phyloP scores from a whole-genome alignment of 1,140 invertebrate species.

The Teleopsis dalmanni region DNA sequence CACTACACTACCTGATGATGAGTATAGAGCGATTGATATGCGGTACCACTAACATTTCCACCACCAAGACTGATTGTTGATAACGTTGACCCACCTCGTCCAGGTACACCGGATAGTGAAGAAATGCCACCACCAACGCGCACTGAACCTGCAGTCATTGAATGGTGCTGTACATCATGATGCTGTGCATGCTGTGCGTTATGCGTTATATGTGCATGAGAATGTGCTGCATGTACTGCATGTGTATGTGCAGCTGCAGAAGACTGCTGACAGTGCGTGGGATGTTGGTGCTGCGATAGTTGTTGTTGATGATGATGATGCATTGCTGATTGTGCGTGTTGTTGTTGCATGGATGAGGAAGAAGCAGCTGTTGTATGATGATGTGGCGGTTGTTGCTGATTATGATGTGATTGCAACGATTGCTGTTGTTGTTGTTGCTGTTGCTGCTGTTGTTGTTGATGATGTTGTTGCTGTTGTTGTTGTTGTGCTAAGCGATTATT shows the following conservation, averaged over 20 bases:
- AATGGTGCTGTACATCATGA: constrained; percentile 3
- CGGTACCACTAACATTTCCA: constrained; percentile 10
- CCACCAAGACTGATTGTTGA: constrained; percentile 9
- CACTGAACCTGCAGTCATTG: constrained; percentile 3
- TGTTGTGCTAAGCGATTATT: constrained; percentile 9
- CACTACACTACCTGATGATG: constrained; percentile 15
- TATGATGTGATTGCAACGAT: neutral
- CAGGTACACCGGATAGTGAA: neutral
- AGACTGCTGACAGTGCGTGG: neutral
- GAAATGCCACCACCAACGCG: constrained; percentile 8
- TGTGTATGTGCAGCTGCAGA: constrained; percentile 4
- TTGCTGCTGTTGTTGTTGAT: constrained; percentile 8
- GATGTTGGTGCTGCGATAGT: constrained; percentile 10
- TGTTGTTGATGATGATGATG: constrained; percentile 12
- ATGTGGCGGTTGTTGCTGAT: constrained; percentile 7
- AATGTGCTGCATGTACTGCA: neutral
- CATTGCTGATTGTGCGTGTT: constrained; percentile 3
- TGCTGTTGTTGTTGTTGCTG: constrained; percentile 6
- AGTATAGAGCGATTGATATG: constrained; percentile 17
- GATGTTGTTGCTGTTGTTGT: constrained; percentile 12
- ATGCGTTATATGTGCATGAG: constrained; percentile 7
- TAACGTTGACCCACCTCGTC: constrained; percentile 39
- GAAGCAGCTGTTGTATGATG: neutral
- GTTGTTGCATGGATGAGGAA: constrained; percentile 4
- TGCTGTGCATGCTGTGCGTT: constrained; percentile 5